phyloP scores from a whole-genome alignment of 2,888 invertebrate genomes.

The Xylota segnis region DNA sequence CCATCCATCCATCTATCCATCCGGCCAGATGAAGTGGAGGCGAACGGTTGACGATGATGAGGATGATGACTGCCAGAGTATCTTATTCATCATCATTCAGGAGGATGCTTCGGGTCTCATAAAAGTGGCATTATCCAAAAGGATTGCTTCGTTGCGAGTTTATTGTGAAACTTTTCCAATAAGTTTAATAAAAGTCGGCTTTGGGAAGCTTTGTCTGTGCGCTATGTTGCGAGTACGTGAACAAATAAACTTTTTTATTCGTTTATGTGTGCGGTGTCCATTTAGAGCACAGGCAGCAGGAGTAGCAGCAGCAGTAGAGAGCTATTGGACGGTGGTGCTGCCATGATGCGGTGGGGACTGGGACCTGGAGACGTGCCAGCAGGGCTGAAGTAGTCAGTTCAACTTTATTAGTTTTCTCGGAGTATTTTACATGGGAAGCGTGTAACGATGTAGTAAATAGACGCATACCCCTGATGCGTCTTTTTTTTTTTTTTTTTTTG shows the following conservation, averaged over 20 bases:
- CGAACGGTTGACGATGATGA: slow-evolving; percentile 9
- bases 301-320: background rate
- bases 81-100: slow-evolving; percentile 70
- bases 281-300: slow-evolving; percentile 38
- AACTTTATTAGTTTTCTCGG: slow-evolving; percentile 62
- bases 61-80: slow-evolving; percentile 30
- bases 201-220: slow-evolving; percentile 65
- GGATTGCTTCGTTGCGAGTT: slow-evolving; percentile 77
- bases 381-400: slow-evolving; percentile 50
- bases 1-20: too few relatives aligned
- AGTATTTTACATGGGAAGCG: slow-evolving; percentile 41
- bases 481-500: background rate
- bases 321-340: slow-evolving; percentile 8
- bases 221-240: slow-evolving; percentile 66
- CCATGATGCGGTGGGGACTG: background rate
- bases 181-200: slow-evolving; percentile 77
- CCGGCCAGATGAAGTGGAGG: slow-evolving; percentile 15
- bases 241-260: slow-evolving; percentile 69
- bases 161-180: slow-evolving; percentile 77
- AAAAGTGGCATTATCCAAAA: slow-evolving; percentile 76
- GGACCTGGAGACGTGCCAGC: slow-evolving; percentile 36
- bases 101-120: slow-evolving; percentile 70
- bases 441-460: slow-evolving; percentile 38
- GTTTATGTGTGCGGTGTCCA: slow-evolving; percentile 63
- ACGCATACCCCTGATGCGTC: slow-evolving; percentile 8